Base-by-base conservation (phyloP, 2,888 invertebrate genomes). In the Drosophila cognata region DNA sequence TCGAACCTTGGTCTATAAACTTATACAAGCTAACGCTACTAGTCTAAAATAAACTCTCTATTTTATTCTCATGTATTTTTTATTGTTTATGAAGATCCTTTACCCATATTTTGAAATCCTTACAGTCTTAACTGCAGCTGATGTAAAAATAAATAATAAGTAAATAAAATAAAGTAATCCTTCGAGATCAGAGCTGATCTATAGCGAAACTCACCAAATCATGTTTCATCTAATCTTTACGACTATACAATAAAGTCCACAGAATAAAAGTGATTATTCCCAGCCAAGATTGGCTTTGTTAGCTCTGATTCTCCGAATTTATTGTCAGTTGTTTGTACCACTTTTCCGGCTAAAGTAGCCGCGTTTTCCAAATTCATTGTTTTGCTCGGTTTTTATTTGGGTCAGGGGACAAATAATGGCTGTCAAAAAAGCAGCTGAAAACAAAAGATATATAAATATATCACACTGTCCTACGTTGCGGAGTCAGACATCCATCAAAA, bases 401-500 rank as follows among this genome's bases (percentile, higher is more conserved):
- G n/a, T 56, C 63, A 31, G 18, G 59, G 53, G 68, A 79, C 78
- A 69, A 69, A 67, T 71, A 77, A 71, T 81, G 68, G 58, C 60
- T 81, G 74, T 68, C 61, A 67, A 71, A 74, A 71, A 31, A 31
- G 10, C 4, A 38, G 11, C 25, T 11, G n/a, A 29, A 38, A 71
- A 71, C 60, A 74, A 29, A 31, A 68, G 50, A 48, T 53, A 68
- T 38, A 65, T 61, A 51, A 46, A 68, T 51, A 55, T 51, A 60
- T 56, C 38, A 38, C 21, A n/a, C 36, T 28, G 52, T 52, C n/a
- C 63, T 38, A 33, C 46, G 46, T 2, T 36, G 57, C 33, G 18
- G n/a, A 36, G 29, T 38, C 33, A 25, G 59, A 35, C 41, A 71
- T 71, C 56, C 58, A 62, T 79, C 75, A 79, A 46, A 67, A 50